Base-by-base conservation (phyloP, 2,113 vertebrate genomes). In the Pipa parva region DNA sequence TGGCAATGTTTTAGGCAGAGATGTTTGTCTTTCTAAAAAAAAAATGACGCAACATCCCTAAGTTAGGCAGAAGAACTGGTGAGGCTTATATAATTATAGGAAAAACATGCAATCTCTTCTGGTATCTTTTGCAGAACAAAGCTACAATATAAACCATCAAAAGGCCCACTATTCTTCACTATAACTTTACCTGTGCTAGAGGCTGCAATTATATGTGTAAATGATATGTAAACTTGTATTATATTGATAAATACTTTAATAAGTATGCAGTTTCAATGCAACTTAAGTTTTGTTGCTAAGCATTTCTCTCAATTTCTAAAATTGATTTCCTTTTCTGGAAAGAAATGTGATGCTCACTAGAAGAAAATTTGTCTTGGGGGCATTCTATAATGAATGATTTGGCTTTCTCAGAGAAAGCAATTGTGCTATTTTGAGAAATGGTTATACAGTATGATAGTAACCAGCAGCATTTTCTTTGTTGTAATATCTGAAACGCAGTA, bases 401-500 rank as follows among this genome's bases (percentile, higher is more conserved):
- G 66, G 72, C 72, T 78, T 75, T 66, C 75, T 77, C 65, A 74
- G 66, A 79, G 71, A 63, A 76, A 80, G 67, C 71, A 66, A 56
- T 71, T 78, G 67, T 71, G 62, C 73, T 85, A 75, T 85, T 86
- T 81, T 81, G 63, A 84, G 82, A 81, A 80, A 77, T 77, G 73
- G 72, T 75, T 76, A 76, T 75, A 74, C 22, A 81, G 57, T 62
- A 72, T 72, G 46, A 74, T 73, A 63, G 59, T 78, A 78, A 83
- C 77, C 75, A 86, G 75, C 72, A 78, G 64, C 57, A 54, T 50
- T 62, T 79, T 50, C 75, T 81, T 80, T 73, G 68, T 76, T 77
- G 69, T 63, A 70, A 78, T 79, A 78, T 81, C 78, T 76, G 63
- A 81, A 82, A 83, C 77, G 60, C 27, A 81, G 63, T 71, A 80